A percentile compares a stretch with the other conserved stretches of the same genome.
Conservation (phyloP, 37 sponge, comb jelly and placozoan genomes). For the Aphrocallistes beatrix region DNA sequence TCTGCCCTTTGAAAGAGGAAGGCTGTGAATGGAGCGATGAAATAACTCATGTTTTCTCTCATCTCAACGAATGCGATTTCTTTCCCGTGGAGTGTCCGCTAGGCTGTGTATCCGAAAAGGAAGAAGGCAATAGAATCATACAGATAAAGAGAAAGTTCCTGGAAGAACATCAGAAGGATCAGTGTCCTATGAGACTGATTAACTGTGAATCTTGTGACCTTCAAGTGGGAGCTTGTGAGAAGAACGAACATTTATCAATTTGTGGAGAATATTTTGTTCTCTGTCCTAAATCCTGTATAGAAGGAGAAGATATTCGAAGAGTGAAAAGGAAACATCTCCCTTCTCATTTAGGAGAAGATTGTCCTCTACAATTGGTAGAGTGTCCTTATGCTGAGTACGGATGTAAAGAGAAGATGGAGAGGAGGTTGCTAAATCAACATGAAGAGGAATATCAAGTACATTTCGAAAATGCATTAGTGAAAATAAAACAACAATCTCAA, state of each 20-base stretch:
- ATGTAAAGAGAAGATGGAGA: slow-evolving; percentile 7
- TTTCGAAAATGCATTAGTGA: too few relatives aligned
- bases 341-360: background rate
- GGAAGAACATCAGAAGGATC: background rate
- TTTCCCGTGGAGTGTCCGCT: background rate
- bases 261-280: background rate
- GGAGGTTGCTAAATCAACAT: background rate
- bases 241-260: background rate
- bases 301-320: too few relatives aligned
- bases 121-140: background rate
- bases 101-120: background rate
- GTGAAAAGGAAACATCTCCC: too few relatives aligned
- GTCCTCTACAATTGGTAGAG: background rate
- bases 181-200: background rate
- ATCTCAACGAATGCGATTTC: background rate
- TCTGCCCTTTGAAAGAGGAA: background rate
- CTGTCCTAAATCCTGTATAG: background rate
- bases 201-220: background rate
- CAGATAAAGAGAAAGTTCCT: background rate
- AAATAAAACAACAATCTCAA: too few relatives aligned
- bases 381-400: background rate
- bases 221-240: background rate
- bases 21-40: background rate
- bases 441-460: background rate
- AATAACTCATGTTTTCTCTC: background rate